Evolutionary conservation across 2,888 invertebrate genomes (phyloP), one percentile per base, ranked within the genome.

Genomic region (Amorpha juglandis): DNA sequence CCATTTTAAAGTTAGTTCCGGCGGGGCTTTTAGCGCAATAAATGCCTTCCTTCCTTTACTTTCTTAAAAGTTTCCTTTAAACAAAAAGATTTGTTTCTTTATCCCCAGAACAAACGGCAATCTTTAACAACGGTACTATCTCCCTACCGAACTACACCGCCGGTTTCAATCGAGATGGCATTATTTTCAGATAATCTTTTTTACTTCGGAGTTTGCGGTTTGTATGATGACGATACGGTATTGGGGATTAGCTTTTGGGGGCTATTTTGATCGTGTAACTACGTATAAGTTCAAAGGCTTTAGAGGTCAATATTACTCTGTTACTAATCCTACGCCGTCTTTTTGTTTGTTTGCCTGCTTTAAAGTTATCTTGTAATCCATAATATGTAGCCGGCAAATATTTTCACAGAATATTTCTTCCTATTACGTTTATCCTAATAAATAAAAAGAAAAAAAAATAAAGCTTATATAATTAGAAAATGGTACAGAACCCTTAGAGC

Each of bases 1-100:
- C 92, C 89, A 91, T 90, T 92, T 91, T 92, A 91, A 92, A 92
- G 90, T 91, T 89, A 90, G 88, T 87, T 90, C 89, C 87, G 84
- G 79, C 82, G 83, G 86, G 81, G 92, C 92, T 92, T 91, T 92
- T 92, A 92, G 92, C 85, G 90, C 92, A 91, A 92, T 92, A 92
- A 91, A 91, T 91, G 91, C 92, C 92, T 91, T 92, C 90, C 91
- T 92, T 91, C 92, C 90, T 86, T 81, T 74, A 87, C 88, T 92
- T 91, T 90, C 90, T 90, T 91, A 90, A 91, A 91, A 90, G 90
- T 91, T 91, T 91, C 88, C 89, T 88, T 84, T 91, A 84, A 91
- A 90, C 89, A 90, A 90, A 90, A 92, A 91, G 90, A 90, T 89
- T 89, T 90, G 88, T 88, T 88, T 85, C 87, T 86, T 84, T 88